Evolutionary conservation across 2,113 vertebrate species (phyloP).

Genomic region (Hippopotamus amphibius): DNA sequence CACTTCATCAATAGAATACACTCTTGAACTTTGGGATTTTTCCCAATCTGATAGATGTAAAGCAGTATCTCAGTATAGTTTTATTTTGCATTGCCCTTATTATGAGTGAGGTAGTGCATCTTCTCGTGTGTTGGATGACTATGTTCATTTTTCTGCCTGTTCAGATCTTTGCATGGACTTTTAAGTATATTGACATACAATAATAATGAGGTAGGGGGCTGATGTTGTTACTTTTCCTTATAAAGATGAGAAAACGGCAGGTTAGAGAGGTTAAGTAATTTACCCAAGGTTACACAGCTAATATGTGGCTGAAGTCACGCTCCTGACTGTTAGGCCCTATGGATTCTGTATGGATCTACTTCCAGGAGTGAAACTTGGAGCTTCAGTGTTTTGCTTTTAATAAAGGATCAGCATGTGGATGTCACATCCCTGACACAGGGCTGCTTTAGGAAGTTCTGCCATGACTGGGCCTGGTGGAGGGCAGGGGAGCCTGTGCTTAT

Average conservation of each 20-base stretch:
- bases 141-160: background rate
- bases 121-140: background rate
- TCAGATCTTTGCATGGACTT: background rate
- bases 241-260: background rate
- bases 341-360: conserved; percentile 11
- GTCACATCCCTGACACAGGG: background rate
- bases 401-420: background rate
- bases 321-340: background rate
- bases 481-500: background rate
- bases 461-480: background rate
- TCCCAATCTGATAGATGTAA: background rate
- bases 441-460: background rate
- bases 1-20: background rate
- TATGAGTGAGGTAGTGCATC: background rate
- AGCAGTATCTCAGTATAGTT: background rate
- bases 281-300: background rate
- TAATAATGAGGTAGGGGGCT: background rate
- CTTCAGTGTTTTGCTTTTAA: background rate
- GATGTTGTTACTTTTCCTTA: background rate
- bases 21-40: background rate
- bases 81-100: background rate
- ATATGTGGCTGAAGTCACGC: background rate
- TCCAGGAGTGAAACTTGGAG: background rate
- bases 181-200: background rate
- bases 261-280: conserved; percentile 5